Base-by-base conservation (phyloP, 2,888 invertebrate genomes). In the Asteroscopus sphinx region DNA sequence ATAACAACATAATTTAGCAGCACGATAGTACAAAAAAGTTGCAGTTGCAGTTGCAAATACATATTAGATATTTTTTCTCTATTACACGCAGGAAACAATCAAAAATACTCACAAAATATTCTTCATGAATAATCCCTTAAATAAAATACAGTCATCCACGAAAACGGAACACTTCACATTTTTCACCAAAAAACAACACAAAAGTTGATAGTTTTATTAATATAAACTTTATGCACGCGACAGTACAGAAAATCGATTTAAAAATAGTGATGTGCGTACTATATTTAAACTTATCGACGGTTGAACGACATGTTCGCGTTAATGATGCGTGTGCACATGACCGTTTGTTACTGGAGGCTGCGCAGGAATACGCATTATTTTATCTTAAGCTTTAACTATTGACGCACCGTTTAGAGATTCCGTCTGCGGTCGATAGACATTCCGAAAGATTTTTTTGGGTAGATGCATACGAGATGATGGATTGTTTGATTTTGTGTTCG, bases 311-410 rank as follows among this genome's bases (percentile, higher is more conserved):
- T 64, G 59, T 68, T 76, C 62, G 68, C 71, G 64, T 66, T 70
- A 67, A 76, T 64, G 81, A 72, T 77, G 82, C 83, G 86, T 76
- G 69, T 74, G 70, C 80, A 68, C 76, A 70, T 60, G 58, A 54
- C 54, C 60, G 57, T 59, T 54, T 73, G 65, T 63, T 54, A 87
- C 84, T 85, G 87, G 79, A 84, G 77, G 80, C 80, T 81, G 82
- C 78, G 67, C 65, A 55, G 73, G 79, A 81, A 73, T 77, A 77
- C 79, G 78, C 79, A 81, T 80, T 79, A 78, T 83, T 84, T 84
- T 87, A 88, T 86, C 84, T 82, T 64, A 39, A 47, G 64, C 37
- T 30, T n/a, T n/a, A n/a, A n/a, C n/a, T 25, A 48, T 73, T 76
- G 73, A 68, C 76, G 72, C 76, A 76, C 35, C 52, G 53, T 13